Percentiles rank a stretch among this genome's conserved stretches.
Evolutionary conservation across 2,888 invertebrate genomes (phyloP).

Genomic region (Hypercompe scribonia): DNA sequence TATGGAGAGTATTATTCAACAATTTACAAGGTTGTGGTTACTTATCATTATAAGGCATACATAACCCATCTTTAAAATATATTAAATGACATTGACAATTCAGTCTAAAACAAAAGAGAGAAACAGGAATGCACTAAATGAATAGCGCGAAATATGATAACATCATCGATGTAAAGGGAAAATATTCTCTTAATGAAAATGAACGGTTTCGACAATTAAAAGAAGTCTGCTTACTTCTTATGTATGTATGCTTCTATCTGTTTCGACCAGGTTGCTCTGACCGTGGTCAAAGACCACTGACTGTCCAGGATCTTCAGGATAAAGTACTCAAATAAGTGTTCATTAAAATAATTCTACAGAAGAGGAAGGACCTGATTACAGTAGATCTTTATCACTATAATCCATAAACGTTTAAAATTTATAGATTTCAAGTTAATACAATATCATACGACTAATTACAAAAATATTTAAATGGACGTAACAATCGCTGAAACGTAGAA

Average conservation of each 20-base stretch:
- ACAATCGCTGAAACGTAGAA: slow-evolving; percentile 31
- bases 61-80: no score
- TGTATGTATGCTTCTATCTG: background rate
- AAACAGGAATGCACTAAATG: background rate
- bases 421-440: background rate
- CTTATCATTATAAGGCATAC: no score
- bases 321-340: no score
- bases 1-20: no score
- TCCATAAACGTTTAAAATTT: background rate
- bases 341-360: background rate
- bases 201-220: no score
- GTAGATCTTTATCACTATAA: background rate
- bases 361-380: background rate
- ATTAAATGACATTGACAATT: no score
- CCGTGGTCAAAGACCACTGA: no score
- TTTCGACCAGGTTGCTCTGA: no score
- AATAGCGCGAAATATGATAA: background rate
- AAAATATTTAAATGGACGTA: background rate
- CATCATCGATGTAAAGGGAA: background rate
- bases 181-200: no score
- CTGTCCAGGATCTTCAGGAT: no score
- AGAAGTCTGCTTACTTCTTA: background rate
- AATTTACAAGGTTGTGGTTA: background rate
- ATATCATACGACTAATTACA: background rate
- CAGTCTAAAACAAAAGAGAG: background rate